Evolutionary conservation across 1,140 invertebrate genomes (phyloP).

Genomic region (Charaxes varanes): DNA sequence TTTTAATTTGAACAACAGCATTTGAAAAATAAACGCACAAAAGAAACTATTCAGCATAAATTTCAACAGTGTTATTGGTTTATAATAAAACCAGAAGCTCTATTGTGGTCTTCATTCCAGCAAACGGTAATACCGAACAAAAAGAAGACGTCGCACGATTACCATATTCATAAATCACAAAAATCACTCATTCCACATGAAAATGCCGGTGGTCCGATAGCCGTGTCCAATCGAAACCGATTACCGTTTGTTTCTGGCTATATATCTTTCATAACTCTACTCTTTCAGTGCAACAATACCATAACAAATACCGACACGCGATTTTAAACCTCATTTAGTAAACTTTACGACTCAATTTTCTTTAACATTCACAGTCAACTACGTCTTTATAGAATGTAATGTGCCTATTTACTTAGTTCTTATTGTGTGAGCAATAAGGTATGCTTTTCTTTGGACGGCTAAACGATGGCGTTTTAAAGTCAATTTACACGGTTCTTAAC

Average conservation of each 20-base stretch:
- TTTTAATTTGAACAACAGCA: too few relatives aligned
- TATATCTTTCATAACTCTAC: conserved; percentile 12
- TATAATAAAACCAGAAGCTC: neutral
- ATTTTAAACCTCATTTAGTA: neutral
- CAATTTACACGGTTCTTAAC: conserved; percentile 15
- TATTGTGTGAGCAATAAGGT: neutral
- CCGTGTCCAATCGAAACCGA: conserved; percentile 45
- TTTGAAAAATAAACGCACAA: too few relatives aligned
- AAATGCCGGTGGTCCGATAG: conserved; percentile 25
- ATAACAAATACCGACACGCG: neutral
- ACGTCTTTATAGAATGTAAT: neutral
- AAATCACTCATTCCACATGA: conserved; percentile 18
- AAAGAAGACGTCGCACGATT: conserved; percentile 17
- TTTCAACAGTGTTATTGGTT: too few relatives aligned
- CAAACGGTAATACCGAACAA: conserved; percentile 8
- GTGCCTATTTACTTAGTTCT: neutral
- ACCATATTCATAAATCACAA: conserved; percentile 27
- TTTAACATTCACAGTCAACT: neutral
- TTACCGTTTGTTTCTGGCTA: conserved; percentile 43
- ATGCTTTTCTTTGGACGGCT: neutral
- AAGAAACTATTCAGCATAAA: too few relatives aligned
- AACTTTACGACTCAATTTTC: neutral
- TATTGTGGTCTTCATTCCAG: conserved; percentile 3
- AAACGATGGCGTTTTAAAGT: conserved; percentile 2
- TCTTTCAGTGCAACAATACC: conserved; percentile 2